Conservation (phyloP, 2,888 invertebrate species). For the Dolichopus griseipennis region DNA sequence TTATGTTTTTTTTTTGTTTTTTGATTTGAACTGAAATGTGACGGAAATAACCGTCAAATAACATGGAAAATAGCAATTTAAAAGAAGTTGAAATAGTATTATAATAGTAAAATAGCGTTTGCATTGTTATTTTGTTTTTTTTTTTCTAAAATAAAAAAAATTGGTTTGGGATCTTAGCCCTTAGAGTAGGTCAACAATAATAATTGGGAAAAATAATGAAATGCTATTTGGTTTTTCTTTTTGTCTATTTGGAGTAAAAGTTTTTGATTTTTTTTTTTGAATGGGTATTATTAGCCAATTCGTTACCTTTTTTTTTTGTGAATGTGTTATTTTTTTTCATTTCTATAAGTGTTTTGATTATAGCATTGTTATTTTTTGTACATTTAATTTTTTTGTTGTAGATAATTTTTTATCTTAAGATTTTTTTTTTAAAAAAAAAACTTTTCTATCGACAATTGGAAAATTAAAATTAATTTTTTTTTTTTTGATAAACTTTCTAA, state of each 20-base stretch:
- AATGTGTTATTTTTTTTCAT: conserved; percentile 1
- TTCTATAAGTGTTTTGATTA: not conserved
- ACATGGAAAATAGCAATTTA: not conserved
- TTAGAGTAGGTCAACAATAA: not conserved
- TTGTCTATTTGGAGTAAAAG: too few relatives aligned
- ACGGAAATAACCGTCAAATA: not conserved
- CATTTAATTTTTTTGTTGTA: too few relatives aligned
- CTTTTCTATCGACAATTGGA: too few relatives aligned
- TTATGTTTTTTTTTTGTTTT: not conserved
- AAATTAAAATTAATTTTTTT: too few relatives aligned
- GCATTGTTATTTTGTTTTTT: too few relatives aligned
- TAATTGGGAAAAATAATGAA: not conserved
- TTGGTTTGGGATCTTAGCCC: not conserved
- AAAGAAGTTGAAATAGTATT: not conserved
- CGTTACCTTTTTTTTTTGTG: not conserved
- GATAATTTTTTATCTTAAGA: too few relatives aligned
- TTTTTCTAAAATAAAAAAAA: too few relatives aligned
- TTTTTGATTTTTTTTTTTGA: too few relatives aligned
- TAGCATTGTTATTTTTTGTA: too few relatives aligned
- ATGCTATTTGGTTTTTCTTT: not conserved
- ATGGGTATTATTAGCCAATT: too few relatives aligned
- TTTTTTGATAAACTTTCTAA: too few relatives aligned
- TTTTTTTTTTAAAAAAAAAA: too few relatives aligned
- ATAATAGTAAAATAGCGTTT: not conserved
- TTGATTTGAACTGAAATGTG: not conserved